Evolutionary conservation across 1,140 invertebrate species (phyloP).

Genomic region (Drosophila pandora): DNA sequence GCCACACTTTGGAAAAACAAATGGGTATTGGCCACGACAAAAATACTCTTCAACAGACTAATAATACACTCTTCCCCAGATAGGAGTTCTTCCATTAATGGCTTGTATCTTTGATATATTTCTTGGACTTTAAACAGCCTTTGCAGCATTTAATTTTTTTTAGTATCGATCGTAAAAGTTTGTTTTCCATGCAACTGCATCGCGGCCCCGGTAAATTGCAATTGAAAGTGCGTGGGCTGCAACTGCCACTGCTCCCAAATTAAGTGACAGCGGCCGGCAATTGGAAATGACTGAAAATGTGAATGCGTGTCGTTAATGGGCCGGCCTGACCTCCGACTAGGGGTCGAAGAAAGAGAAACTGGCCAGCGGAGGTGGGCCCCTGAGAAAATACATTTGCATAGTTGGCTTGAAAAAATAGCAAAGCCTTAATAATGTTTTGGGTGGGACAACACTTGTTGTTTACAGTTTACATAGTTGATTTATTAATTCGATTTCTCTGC

Average conservation of each 20-base stretch:
- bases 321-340: conserved; percentile 56
- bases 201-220: conserved; percentile 72
- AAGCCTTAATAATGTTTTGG: conserved; percentile 18
- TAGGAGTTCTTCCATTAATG: background rate
- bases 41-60: background rate
- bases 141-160: background rate
- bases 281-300: conserved; percentile 69
- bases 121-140: background rate
- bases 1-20: conserved; percentile 8
- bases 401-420: conserved; percentile 13
- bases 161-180: background rate
- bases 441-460: conserved; percentile 2
- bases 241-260: conserved; percentile 75
- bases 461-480: background rate
- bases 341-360: conserved; percentile 60
- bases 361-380: conserved; percentile 26
- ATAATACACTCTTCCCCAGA: background rate
- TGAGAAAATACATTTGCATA: conserved; percentile 55
- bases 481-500: background rate
- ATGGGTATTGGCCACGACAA: background rate
- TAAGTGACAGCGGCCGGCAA: conserved; percentile 74
- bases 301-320: conserved; percentile 77
- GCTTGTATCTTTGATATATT: background rate
- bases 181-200: conserved; percentile 6
- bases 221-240: conserved; percentile 43